Evolutionary conservation across 2,888 invertebrate species (phyloP).

Genomic region (Palloptera scutellata): DNA sequence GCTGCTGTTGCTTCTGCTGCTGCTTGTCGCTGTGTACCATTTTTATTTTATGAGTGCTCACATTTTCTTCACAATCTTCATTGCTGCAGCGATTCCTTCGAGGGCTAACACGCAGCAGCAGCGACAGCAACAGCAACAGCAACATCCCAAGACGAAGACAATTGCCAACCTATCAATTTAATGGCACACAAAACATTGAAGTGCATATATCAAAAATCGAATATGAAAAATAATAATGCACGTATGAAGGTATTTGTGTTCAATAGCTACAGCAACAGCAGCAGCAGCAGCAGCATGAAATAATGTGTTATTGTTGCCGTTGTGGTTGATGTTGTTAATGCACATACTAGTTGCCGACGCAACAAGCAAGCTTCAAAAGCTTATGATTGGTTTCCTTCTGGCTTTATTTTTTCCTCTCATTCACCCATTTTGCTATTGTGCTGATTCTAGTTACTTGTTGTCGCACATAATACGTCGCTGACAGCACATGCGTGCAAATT

Average conservation of each 20-base stretch:
- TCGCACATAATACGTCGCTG: neutral
- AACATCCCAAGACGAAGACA: neutral
- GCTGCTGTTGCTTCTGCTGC: slow-evolving; percentile 10
- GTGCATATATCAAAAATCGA: slow-evolving; percentile 48
- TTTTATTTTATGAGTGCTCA: neutral
- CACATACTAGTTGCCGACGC: neutral
- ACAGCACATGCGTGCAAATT: no score
- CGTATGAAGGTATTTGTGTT: no score
- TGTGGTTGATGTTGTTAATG: neutral
- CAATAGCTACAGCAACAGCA: no score
- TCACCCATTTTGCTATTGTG: no score
- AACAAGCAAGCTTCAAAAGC: no score
- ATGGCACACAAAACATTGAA: slow-evolving; percentile 37
- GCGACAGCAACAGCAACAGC: slow-evolving; percentile 6
- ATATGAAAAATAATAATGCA: slow-evolving; percentile 46
- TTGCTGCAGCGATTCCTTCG: slow-evolving; percentile 1
- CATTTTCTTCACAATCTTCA: neutral
- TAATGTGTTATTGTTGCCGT: no score
- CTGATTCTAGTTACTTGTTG: neutral
- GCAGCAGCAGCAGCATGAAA: no score
- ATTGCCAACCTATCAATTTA: slow-evolving; percentile 41
- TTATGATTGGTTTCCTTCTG: no score
- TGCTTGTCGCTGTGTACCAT: neutral
- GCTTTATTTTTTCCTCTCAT: no score
- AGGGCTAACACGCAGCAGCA: neutral